A percentile compares a stretch with the other conserved stretches of the same genome.
Evolutionary conservation across 2,888 invertebrate genomes (phyloP).

Genomic region (Syrphus vitripennis): DNA sequence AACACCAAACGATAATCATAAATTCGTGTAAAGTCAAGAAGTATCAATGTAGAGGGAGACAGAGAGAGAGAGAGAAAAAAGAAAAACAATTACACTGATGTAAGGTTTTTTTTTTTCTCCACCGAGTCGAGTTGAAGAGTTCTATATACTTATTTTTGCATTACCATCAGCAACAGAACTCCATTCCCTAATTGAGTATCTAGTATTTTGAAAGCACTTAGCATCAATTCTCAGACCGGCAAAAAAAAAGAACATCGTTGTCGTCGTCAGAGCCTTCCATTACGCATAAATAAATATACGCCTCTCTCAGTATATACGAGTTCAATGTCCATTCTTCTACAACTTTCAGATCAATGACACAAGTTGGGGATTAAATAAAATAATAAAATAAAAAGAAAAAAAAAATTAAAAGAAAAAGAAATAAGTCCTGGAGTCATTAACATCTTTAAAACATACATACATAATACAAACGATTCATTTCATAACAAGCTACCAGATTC

Average conservation of each 20-base stretch:
- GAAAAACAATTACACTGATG: not conserved
- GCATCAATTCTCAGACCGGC: not conserved
- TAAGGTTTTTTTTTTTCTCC: too few relatives aligned
- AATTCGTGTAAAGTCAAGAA: conserved; percentile 8
- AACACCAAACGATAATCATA: conserved; percentile 32
- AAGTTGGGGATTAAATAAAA: conserved; percentile 12
- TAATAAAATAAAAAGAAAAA: not conserved
- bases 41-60: not conserved
- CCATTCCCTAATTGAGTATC: not conserved
- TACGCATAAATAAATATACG: conserved; percentile 3
- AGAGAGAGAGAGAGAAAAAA: not conserved
- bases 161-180: not conserved
- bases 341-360: conserved; percentile 32
- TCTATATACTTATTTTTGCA: conserved; percentile 18
- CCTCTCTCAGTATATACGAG: conserved; percentile 14
- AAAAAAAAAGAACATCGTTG: not conserved
- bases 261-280: not conserved
- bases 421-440: conserved; percentile 43
- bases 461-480: conserved; percentile 30
- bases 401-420: not conserved
- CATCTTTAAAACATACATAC: conserved; percentile 12
- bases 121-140: not conserved
- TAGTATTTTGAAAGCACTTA: conserved; percentile 38
- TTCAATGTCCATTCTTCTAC: conserved; percentile 47
- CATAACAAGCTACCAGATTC: conserved; percentile 33